These are phyloP conservation scores for Cyanistes caeruleus DNA, from an alignment of 2,113 vertebrate genomes.

Conservation along the genomic window DNA sequence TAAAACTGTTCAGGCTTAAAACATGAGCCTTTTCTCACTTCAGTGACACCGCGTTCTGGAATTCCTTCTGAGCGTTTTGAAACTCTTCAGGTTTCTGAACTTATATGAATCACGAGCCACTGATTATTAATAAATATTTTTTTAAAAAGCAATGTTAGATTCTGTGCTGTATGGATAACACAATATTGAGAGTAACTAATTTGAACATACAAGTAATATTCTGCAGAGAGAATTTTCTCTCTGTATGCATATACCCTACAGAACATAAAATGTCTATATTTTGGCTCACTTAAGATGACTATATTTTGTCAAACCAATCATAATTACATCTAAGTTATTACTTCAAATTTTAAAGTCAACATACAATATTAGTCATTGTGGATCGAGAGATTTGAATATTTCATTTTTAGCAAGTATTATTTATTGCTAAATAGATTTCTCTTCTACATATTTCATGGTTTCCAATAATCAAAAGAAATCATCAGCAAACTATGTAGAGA, in stretches of 20 bases:
- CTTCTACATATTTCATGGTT: background rate
- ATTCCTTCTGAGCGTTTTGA: background rate
- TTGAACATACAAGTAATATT: background rate
- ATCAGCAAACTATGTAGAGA: background rate
- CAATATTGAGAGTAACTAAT: background rate
- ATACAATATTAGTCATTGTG: background rate
- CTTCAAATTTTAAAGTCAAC: background rate
- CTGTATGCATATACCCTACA: rapidly evolving
- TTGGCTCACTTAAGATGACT: background rate
- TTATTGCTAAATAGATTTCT: background rate
- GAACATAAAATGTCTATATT: background rate
- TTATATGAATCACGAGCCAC: background rate
- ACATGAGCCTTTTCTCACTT: background rate
- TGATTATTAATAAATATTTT: background rate
- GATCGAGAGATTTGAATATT: background rate
- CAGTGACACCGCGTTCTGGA: background rate
- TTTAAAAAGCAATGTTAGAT: background rate
- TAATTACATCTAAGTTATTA: background rate
- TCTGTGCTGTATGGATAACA: background rate
- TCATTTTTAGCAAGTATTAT: background rate
- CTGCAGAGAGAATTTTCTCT: background rate
- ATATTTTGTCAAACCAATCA: background rate
- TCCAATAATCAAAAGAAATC: background rate
- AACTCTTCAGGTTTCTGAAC: background rate
- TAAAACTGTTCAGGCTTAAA: background rate